These are phyloP conservation scores for Enteromius afrohamiltoni DNA, from an alignment of 2,797 vertebrate species.

Conservation along the genomic window DNA sequence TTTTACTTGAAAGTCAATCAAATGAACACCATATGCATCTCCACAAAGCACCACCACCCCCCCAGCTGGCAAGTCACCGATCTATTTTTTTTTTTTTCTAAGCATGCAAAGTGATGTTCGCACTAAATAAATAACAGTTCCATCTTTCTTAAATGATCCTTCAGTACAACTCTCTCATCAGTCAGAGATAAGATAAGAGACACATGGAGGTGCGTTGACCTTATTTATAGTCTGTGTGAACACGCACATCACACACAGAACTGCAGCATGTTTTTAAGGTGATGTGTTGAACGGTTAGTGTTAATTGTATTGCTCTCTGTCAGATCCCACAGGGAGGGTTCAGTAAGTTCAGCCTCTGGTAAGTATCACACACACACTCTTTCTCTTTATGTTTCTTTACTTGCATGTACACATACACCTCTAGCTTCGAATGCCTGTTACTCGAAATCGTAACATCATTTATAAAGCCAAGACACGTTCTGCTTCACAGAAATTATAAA, in stretches of 20 bases:
- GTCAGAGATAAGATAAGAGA: conserved; percentile 52
- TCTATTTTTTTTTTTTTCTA: background rate
- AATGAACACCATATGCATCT: conserved; percentile 32
- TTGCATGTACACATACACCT: background rate
- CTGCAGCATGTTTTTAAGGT: background rate
- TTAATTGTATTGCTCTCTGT: conserved; percentile 34
- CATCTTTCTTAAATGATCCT: background rate
- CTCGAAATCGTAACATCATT: background rate
- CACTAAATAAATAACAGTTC: background rate
- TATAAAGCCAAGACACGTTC: background rate
- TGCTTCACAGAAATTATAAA: background rate
- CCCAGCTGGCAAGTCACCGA: conserved; percentile 48
- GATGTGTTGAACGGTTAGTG: background rate
- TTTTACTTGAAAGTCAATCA: conserved; percentile 54
- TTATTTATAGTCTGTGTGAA: background rate
- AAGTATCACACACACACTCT: conserved; percentile 2
- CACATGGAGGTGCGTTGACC: conserved; percentile 51
- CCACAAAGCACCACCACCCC: conserved; percentile 27
- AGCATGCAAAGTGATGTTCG: background rate
- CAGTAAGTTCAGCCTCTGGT: conserved; percentile 52
- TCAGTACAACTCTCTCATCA: conserved; percentile 49
- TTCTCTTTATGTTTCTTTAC: background rate
- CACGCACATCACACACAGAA: background rate
- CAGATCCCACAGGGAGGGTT: conserved; percentile 47
- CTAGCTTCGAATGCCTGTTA: background rate